These are phyloP conservation scores for Polia nebulosa DNA, from an alignment of 2,888 invertebrate species.

Conservation along the genomic window DNA sequence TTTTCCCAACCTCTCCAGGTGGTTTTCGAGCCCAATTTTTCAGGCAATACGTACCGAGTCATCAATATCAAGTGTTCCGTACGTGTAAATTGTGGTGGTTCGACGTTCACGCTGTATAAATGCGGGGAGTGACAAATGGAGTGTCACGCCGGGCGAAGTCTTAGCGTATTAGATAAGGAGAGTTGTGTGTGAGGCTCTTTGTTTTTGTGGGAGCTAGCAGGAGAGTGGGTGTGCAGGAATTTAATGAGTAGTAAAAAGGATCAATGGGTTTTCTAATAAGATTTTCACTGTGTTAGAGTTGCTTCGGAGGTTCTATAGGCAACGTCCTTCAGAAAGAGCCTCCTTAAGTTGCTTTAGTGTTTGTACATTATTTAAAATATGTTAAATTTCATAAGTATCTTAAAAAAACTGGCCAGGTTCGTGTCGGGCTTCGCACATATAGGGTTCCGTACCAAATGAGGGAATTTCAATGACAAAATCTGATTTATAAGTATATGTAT, in stretches of 20 bases:
- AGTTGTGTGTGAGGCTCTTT: constrained; percentile 15
- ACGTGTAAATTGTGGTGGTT: constrained; percentile 43
- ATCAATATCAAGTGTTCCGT: constrained; percentile 48
- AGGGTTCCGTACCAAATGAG: too few relatives aligned
- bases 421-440: too few relatives aligned
- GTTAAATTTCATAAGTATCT: too few relatives aligned
- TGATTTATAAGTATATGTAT: too few relatives aligned
- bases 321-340: too few relatives aligned
- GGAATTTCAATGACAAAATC: too few relatives aligned
- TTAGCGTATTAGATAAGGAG: constrained; percentile 46
- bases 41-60: constrained; percentile 34
- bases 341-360: too few relatives aligned
- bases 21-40: constrained; percentile 32
- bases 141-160: constrained; percentile 41
- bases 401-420: too few relatives aligned
- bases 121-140: constrained; percentile 51
- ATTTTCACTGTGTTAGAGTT: too few relatives aligned
- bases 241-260: constrained; percentile 1
- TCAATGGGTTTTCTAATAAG: not conserved
- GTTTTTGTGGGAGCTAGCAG: constrained; percentile 21
- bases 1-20: constrained; percentile 6
- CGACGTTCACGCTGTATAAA: constrained; percentile 48
- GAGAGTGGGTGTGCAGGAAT: not conserved
- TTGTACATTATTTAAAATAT: too few relatives aligned
- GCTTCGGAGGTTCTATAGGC: too few relatives aligned